Evolutionary conservation across 2,888 invertebrate species (phyloP).

Genomic region (Latheticus oryzae): DNA sequence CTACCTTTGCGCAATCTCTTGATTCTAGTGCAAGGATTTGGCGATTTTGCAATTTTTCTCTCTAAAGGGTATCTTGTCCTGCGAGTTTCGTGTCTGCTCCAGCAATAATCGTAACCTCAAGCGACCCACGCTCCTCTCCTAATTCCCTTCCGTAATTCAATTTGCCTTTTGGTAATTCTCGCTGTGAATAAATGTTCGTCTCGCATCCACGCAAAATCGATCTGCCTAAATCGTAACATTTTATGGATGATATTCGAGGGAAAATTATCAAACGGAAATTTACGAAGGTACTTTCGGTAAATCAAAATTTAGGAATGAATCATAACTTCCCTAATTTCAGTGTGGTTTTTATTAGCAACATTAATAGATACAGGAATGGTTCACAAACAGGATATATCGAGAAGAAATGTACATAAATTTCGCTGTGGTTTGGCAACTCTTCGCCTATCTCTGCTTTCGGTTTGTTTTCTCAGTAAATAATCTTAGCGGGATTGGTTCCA

Average conservation of each 20-base stretch:
- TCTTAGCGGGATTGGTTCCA: constrained; percentile 18
- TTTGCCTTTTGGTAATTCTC: constrained; percentile 53
- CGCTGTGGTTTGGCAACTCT: constrained; percentile 2
- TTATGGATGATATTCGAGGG: constrained; percentile 26
- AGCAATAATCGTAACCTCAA: constrained; percentile 51
- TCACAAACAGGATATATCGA: constrained; percentile 3
- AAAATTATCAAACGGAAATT: constrained; percentile 33
- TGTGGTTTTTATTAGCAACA: constrained; percentile 8
- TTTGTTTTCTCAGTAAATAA: constrained; percentile 10
- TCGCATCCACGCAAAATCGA: constrained; percentile 47
- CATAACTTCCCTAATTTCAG: constrained; percentile 12
- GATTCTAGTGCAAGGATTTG: no score
- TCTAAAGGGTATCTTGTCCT: constrained; percentile 2
- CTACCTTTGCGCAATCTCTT: no score
- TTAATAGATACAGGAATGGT: constrained; percentile 11
- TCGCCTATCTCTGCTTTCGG: no score
- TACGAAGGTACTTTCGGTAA: constrained; percentile 14
- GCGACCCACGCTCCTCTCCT: constrained; percentile 45
- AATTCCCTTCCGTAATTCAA: constrained; percentile 52
- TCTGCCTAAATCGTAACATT: constrained; percentile 11
- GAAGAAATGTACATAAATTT: constrained; percentile 13
- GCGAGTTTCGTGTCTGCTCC: constrained; percentile 34
- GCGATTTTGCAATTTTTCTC: constrained; percentile 12
- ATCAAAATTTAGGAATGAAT: constrained; percentile 6
- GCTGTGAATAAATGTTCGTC: constrained; percentile 48